phyloP scores from a whole-genome alignment of 1,140 invertebrate genomes.

The Drosophila albomicans region DNA sequence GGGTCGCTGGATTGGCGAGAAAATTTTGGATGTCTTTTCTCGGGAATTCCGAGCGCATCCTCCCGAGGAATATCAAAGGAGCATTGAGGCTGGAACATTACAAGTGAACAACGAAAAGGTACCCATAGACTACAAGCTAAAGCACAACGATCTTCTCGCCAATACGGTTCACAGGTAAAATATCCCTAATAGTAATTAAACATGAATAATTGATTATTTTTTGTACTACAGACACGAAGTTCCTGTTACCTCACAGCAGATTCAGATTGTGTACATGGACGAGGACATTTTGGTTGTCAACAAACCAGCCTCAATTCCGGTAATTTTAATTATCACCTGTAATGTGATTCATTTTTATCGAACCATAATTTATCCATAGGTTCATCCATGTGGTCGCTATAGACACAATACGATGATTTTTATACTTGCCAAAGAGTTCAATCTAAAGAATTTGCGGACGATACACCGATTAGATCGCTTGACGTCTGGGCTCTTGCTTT shows the following conservation, averaged over 20 bases:
- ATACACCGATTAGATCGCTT: slow-evolving; percentile 96
- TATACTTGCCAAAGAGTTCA: slow-evolving; percentile 98
- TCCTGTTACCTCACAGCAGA: slow-evolving; percentile 96
- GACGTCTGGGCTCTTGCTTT: slow-evolving; percentile 97
- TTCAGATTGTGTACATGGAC: slow-evolving; percentile 98
- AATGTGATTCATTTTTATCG: slow-evolving; percentile 4
- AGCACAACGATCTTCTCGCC: slow-evolving; percentile 97
- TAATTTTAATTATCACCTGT: slow-evolving; percentile 88
- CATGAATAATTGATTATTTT: background rate
- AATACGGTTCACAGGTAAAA: slow-evolving; percentile 97
- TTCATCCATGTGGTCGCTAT: slow-evolving; percentile 98
- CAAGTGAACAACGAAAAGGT: slow-evolving; percentile 98
- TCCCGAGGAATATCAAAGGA: slow-evolving; percentile 95
- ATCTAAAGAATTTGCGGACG: slow-evolving; percentile 96
- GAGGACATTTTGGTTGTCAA: slow-evolving; percentile 99
- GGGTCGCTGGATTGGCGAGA: slow-evolving; percentile 98
- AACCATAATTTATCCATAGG: slow-evolving; percentile 86
- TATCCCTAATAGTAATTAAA: background rate
- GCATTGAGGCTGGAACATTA: slow-evolving; percentile 95
- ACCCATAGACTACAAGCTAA: slow-evolving; percentile 95
- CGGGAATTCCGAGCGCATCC: slow-evolving; percentile 97
- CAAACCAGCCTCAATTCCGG: slow-evolving; percentile 99
- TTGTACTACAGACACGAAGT: slow-evolving; percentile 96
- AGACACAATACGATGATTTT: slow-evolving; percentile 98
- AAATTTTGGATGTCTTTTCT: slow-evolving; percentile 96